phyloP scores from a whole-genome alignment of 2,888 invertebrate genomes.

The Pasiphila rectangulata region DNA sequence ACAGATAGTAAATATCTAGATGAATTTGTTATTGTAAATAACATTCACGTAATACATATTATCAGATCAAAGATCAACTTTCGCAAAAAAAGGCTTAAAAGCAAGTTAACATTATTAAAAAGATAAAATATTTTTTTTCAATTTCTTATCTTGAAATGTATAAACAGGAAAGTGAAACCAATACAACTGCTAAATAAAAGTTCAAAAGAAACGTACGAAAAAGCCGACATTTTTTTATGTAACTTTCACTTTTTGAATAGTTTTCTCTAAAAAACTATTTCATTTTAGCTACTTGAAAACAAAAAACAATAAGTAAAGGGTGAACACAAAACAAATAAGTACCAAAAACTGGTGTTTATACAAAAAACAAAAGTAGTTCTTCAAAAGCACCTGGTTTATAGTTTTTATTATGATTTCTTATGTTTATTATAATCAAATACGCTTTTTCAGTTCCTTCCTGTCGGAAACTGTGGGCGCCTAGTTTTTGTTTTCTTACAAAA shows the following conservation, averaged over 20 bases:
- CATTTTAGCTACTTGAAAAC: slow-evolving; percentile 9
- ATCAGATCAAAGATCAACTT: background rate
- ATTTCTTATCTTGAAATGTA: no score
- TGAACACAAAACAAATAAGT: slow-evolving; percentile 61
- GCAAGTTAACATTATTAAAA: background rate
- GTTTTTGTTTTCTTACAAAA: slow-evolving; percentile 52
- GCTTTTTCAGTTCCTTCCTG: slow-evolving; percentile 67
- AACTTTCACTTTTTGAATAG: slow-evolving; percentile 65
- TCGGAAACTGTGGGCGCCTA: slow-evolving; percentile 72
- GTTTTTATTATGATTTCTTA: slow-evolving; percentile 61
- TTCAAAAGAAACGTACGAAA: slow-evolving; percentile 13
- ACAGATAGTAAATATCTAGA: no score
- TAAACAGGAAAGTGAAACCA: slow-evolving; percentile 9
- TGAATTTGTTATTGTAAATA: no score
- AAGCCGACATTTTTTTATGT: slow-evolving; percentile 4
- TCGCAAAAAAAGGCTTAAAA: background rate
- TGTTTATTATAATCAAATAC: slow-evolving; percentile 79
- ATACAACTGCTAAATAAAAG: slow-evolving; percentile 11
- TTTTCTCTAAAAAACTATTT: slow-evolving; percentile 34
- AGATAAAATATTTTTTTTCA: background rate
- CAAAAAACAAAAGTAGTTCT: slow-evolving; percentile 58
- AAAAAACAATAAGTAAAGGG: slow-evolving; percentile 17
- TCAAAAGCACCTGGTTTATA: slow-evolving; percentile 68
- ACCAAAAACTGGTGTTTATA: slow-evolving; percentile 39
- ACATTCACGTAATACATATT: no score